Conservation (phyloP, 1,140 invertebrate genomes). For the Pararge aegeria region DNA sequence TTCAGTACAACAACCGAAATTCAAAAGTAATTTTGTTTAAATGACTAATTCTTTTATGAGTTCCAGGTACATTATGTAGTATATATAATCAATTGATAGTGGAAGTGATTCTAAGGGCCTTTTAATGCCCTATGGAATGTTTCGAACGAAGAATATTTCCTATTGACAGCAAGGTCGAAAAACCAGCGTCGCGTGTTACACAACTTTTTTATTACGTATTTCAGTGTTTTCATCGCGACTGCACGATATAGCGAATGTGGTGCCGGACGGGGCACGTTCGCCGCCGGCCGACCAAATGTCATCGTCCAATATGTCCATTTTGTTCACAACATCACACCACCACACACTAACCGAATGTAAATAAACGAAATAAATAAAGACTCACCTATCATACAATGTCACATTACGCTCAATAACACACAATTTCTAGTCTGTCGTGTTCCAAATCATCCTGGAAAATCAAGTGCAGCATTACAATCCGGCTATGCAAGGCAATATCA, state of each 20-base stretch:
- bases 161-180: constrained; percentile 53
- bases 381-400: constrained; percentile 78
- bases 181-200: constrained; percentile 66
- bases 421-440: constrained; percentile 66
- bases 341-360: constrained; percentile 62
- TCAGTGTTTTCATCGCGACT: constrained; percentile 26
- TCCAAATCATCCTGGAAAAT: constrained; percentile 73
- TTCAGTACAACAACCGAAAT: background rate
- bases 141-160: constrained; percentile 40
- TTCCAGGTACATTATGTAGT: background rate
- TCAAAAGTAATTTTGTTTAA: background rate
- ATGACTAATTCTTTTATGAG: background rate
- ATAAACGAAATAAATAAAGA: constrained; percentile 64
- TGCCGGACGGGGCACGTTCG: constrained; percentile 41
- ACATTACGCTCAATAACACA: constrained; percentile 78
- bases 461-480: constrained; percentile 73
- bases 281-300: constrained; percentile 51
- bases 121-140: constrained; percentile 12
- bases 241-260: constrained; percentile 18
- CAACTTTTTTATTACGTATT: constrained; percentile 50
- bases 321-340: constrained; percentile 50
- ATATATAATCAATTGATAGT: background rate
- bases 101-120: background rate
- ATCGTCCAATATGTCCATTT: constrained; percentile 65
- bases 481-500: constrained; percentile 72